Base-by-base conservation (phyloP, 2,888 invertebrate species). In the Himalopsyche tibetana region DNA sequence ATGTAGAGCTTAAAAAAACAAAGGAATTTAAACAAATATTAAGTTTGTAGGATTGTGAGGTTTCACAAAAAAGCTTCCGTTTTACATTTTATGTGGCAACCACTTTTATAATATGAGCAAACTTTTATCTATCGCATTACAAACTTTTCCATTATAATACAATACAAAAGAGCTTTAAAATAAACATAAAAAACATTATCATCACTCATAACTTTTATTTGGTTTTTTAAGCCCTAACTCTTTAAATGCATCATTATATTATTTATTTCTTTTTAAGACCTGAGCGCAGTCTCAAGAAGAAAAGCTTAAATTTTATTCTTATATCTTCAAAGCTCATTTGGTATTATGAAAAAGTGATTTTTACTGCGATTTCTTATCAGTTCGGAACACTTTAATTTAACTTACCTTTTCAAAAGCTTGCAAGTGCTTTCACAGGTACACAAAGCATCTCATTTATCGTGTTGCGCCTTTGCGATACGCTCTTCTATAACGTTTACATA, bases 351-450 rank as follows among this genome's bases (percentile, higher is more conserved):
- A 69, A 74, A 36, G 36, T 74, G 15, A 74, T 38, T 19, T 74
- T 74, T 74, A 36, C 74, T 74, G 74, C 36, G 74, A 74, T 74
- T 74, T 74, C 74, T 74, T 74, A 74, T 74, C 74, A 36, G 15
- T 36, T 36, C 15, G 63, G 36, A 36, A 74, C 36, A 74, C 19
- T 74, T 74, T 38, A 74, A 74, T 74, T 74, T 74, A 38, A 74
- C 74, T 74, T 36, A 38, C 74, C 36, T 74, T 36, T 36, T 74
- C 74, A 74, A 28, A 51, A 38, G 74, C 36, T 74, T 74, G 4
- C 74, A 12, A 74, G 74, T 15, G 74, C 74, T 74, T 74, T 36
- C 5, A 38, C 36, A 36, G 19, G 15, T 36, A 74, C 15, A 36
- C 74, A 74, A 74, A 74, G 74, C 74, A 12, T 36, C 38, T 74